These are phyloP conservation scores for Phyllostomus hastatus DNA, from an alignment of 2,113 vertebrate species.

Conservation along the genomic window DNA sequence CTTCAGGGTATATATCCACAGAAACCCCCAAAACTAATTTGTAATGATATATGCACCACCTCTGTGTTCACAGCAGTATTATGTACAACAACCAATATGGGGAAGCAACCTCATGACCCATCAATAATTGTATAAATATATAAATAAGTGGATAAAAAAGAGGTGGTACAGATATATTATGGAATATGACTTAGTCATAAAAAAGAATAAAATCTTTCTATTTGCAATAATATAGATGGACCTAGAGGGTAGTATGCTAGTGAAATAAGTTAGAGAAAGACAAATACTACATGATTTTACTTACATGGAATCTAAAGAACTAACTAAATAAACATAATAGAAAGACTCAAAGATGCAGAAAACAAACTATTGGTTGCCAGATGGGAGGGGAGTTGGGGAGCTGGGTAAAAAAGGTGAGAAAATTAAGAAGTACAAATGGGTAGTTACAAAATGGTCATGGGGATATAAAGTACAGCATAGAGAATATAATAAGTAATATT, in stretches of 20 bases:
- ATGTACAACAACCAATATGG: neutral
- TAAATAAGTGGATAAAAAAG: neutral
- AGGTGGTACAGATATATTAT: neutral
- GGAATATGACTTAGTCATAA: neutral
- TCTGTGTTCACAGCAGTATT: neutral
- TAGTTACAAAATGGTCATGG: neutral
- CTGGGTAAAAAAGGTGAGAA: neutral
- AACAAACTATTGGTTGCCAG: neutral
- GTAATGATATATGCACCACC: neutral
- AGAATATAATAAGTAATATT: neutral
- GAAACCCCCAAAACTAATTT: neutral
- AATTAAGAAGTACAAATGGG: neutral
- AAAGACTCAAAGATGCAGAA: neutral
- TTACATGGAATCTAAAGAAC: neutral
- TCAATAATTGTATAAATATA: neutral
- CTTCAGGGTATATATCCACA: neutral
- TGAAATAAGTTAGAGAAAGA: neutral
- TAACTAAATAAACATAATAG: neutral
- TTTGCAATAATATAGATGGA: neutral
- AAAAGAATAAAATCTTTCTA: neutral
- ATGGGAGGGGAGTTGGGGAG: neutral
- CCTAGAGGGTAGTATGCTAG: neutral
- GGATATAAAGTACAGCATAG: neutral
- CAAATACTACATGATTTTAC: neutral
- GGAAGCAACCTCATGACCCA: neutral